phyloP scores from a whole-genome alignment of 2,888 invertebrate species.

The Penaeus monodon region DNA sequence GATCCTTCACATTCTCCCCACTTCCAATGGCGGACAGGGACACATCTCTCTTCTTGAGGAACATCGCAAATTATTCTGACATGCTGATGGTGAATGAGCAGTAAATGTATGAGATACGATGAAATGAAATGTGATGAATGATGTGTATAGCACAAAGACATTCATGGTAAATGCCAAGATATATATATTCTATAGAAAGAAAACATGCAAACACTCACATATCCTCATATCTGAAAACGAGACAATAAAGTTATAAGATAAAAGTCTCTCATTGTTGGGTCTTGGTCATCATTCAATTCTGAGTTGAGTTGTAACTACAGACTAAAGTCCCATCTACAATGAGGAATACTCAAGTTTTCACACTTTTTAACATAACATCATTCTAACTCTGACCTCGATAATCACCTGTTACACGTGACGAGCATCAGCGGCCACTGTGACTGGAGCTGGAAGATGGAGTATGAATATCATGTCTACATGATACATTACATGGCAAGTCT shows the following conservation, averaged over 20 bases:
- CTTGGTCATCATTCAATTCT: conserved; percentile 17
- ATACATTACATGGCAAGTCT: conserved; percentile 30
- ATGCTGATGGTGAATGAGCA: conserved; percentile 43
- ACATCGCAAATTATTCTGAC: conserved; percentile 29
- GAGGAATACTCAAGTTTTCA: conserved; percentile 23
- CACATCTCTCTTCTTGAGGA: conserved; percentile 14
- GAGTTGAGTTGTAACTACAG: no score
- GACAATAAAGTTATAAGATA: conserved; percentile 28
- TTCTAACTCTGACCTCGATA: neutral
- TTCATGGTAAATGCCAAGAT: conserved; percentile 50
- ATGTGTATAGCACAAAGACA: conserved; percentile 49
- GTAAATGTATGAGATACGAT: conserved; percentile 22
- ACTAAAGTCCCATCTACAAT: conserved; percentile 39
- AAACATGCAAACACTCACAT: conserved; percentile 57
- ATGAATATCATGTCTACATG: conserved; percentile 34
- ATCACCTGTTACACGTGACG: conserved; percentile 2
- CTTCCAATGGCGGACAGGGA: neutral
- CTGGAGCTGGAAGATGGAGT: conserved; percentile 24
- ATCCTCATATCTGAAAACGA: conserved; percentile 38
- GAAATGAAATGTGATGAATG: conserved; percentile 47
- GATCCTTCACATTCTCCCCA: conserved; percentile 11
- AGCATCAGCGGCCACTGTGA: conserved; percentile 24
- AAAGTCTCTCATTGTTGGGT: conserved; percentile 27
- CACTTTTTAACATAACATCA: conserved; percentile 25
- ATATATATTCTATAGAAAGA: conserved; percentile 52